Base-by-base conservation (phyloP, 1,140 invertebrate genomes). In the Asobara japonica region DNA sequence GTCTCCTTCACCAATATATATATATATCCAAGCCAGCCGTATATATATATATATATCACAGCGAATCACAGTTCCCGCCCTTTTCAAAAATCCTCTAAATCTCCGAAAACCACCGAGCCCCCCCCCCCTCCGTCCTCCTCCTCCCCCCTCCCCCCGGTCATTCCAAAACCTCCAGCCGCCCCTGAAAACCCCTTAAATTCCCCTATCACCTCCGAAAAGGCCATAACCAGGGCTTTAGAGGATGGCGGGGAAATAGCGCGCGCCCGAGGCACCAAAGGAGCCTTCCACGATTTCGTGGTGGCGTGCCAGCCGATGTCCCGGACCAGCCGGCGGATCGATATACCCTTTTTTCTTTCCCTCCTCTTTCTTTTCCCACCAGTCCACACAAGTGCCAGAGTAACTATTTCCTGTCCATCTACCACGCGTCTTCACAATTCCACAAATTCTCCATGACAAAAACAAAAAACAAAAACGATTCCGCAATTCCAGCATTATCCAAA, bases 261-360 rank as follows among this genome's bases (percentile, higher is more conserved):
- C 68, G 75, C 36, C 71, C 41, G 72, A 78, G 72, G 67, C 68
- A 74, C 64, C 65, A 69, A 73, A 78, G 70, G 67, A 78, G 74
- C 66, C 70, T 70, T 64, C 45, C 65, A 74, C 65, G 68, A 79
- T 78, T 78, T 80, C 74, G 78, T 78, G 80, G 79, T 83, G 83
- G 83, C 83, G 81, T 81, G 77, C 79, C 77, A 80, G 77, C 78
- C 78, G 77, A 83, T 80, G 82, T 83, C 81, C 83, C 83, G 83
- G 82, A 80, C 81, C 78, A 72, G 73, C 71, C 77, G 81, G 25
- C 36, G 71, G 74, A 85, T 85, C 83, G 81, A 85, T 85, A 83
- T 82, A 80, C 79, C 75, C 80, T 81, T 82, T 79, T 82, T 83
- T 79, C 73, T 76, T 76, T 61, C 67, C 71, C 75, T 74, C 76